A percentile compares a stretch with the other conserved stretches of the same genome.
Conservation (phyloP, 2,113 vertebrate species). For the Serinus canaria region DNA sequence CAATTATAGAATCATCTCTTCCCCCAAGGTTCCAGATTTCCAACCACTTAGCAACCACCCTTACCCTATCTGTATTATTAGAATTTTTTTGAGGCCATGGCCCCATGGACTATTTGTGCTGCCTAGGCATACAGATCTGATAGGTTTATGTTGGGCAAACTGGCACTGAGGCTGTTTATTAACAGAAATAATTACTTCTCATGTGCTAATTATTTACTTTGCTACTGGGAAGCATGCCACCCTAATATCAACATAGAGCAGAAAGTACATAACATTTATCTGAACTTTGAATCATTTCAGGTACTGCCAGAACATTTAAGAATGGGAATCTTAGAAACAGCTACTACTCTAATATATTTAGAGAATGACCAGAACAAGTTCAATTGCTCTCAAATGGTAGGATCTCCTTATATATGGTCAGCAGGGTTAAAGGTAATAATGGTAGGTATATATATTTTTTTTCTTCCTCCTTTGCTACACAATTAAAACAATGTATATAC, state of each 20-base stretch:
- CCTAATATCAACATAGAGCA: neutral
- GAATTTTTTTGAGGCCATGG: neutral
- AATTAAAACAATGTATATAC: neutral
- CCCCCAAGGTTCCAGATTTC: neutral
- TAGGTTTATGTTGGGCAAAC: neutral
- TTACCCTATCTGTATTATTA: neutral
- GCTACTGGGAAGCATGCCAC: neutral
- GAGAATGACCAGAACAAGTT: neutral
- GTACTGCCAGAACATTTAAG: neutral
- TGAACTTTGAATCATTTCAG: neutral
- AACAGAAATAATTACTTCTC: neutral
- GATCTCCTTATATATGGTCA: neutral
- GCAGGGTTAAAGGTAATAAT: neutral
- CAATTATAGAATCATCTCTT: neutral
- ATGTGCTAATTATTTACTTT: slow-evolving; percentile 16
- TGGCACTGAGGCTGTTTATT: neutral
- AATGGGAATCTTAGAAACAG: neutral
- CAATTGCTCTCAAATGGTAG: neutral
- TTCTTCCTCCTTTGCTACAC: neutral
- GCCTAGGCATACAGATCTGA: neutral
- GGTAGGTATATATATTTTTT: neutral
- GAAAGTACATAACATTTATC: neutral
- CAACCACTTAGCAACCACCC: neutral
- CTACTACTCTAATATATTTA: neutral
- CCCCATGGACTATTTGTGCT: neutral